A percentile compares a stretch with the other conserved stretches of the same genome.
phyloP scores from a whole-genome alignment of 2,888 invertebrate species.

The Aspidiotus destructor region DNA sequence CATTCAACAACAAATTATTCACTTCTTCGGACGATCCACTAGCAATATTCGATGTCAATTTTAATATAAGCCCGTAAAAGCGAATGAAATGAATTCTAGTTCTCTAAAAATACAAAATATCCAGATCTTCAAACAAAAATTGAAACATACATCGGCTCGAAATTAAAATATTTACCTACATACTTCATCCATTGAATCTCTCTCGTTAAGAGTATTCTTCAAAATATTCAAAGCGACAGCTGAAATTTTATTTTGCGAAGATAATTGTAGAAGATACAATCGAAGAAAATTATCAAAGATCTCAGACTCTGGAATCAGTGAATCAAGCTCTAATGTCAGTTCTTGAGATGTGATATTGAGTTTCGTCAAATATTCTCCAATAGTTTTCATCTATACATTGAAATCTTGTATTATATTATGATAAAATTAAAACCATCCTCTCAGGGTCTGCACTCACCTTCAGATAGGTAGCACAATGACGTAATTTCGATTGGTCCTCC shows the following conservation, averaged over 20 bases:
- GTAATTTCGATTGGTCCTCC: neutral
- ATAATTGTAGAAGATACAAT: too few relatives aligned
- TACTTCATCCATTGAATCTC: neutral
- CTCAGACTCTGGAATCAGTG: neutral
- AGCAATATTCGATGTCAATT: neutral
- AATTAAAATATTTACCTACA: neutral
- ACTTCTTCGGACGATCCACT: neutral
- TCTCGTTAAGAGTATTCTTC: neutral
- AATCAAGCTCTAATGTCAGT: neutral
- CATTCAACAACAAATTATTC: neutral
- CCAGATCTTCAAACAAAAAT: neutral
- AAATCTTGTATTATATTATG: neutral
- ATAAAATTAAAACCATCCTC: neutral
- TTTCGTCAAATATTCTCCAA: neutral
- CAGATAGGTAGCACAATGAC: neutral
- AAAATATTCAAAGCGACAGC: neutral
- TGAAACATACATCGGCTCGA: neutral
- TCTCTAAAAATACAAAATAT: neutral
- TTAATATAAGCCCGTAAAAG: neutral
- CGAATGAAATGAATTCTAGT: neutral
- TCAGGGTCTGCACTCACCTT: neutral
- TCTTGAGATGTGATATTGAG: neutral
- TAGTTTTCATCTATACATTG: neutral
- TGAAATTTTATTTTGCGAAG: too few relatives aligned
- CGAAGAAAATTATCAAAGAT: too few relatives aligned